Evolutionary conservation across 2,797 vertebrate species (phyloP), one percentile per base, ranked within the genome.

Genomic region (Chiroxiphia lanceolata): DNA sequence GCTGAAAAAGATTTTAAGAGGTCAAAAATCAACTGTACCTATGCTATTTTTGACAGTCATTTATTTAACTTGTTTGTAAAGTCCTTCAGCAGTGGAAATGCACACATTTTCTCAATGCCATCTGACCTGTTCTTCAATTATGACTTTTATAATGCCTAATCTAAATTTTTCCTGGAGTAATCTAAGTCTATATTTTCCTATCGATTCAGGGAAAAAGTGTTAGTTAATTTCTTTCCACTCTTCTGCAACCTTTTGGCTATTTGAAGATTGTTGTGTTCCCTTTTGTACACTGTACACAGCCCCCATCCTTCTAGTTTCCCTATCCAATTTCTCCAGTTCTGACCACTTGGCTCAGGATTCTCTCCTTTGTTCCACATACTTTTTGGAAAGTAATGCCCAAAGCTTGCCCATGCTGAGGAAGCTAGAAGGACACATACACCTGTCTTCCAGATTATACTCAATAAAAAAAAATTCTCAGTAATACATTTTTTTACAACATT

Each of bases 11-110:
- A 75, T 57, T 88, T 88, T 70, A 48, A 87, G 64, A 83, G 29
- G 64, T 80, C 60, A 83, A 83, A 94, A 94, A 61, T 87, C 82
- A 87, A 50, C 64, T 57, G 25, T 60, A 94, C 48, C 87, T 88
- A 15, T 44, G 45, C 34, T 83, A 15, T 42, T 91, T 89, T 88
- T 83, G 31, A 48, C 48, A 91, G 56, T 10, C 3, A 0, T 57
- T 91, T 87, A 45, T 95, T 93, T 95, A 93, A 74, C 40, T 65
- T 27, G 13, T 42, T 74, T 71, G 45, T 79, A 2, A 88, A 89
- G 40, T 64, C n/a, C 45, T 74, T 90, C 53, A 64, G 33, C 34
- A 26, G 27, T 68, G 38, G 60, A 93, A 90, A 77, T 27, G 9
- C 22, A 63, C 31, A 10, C 4, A 29, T 81, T 87, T 88, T 82